Evolutionary conservation across 2,113 vertebrate species (phyloP).

Genomic region (Campylorhamphus procurvoides): DNA sequence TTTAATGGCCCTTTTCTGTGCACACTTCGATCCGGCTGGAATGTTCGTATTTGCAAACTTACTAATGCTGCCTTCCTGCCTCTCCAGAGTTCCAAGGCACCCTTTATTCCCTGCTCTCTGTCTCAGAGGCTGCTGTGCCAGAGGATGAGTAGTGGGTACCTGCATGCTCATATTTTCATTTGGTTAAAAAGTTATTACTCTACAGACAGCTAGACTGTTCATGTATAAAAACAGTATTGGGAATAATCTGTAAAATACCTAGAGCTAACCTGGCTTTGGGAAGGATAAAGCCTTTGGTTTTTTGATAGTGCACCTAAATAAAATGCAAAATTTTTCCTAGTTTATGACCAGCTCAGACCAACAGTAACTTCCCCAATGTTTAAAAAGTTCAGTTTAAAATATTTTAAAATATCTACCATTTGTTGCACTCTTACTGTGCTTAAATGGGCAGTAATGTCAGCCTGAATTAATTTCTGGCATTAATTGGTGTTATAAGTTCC

Average conservation of each 20-base stretch:
- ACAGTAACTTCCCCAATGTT: conserved; percentile 26
- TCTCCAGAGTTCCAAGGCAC: background rate
- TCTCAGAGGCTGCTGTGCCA: background rate
- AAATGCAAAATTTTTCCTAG: conserved; percentile 45
- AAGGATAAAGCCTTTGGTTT: background rate
- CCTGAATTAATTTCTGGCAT: background rate
- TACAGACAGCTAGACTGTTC: background rate
- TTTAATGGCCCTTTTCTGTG: background rate
- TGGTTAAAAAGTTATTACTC: background rate
- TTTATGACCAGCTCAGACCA: background rate
- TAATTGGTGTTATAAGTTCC: background rate
- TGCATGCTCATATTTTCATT: background rate
- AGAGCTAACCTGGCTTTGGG: conserved; percentile 33
- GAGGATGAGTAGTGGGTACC: background rate
- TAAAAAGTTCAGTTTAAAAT: background rate
- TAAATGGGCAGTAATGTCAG: background rate
- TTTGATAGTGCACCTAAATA: conserved; percentile 41
- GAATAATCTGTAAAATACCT: background rate
- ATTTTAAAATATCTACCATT: conserved; percentile 19
- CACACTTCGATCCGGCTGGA: background rate
- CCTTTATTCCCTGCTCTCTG: background rate
- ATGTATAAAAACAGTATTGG: background rate
- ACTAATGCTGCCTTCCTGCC: background rate
- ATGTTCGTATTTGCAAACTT: background rate
- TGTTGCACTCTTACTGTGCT: background rate